A percentile compares a stretch with the other conserved stretches of the same genome.
phyloP scores from a whole-genome alignment of 2,888 invertebrate genomes.

The Dynastes tityus region DNA sequence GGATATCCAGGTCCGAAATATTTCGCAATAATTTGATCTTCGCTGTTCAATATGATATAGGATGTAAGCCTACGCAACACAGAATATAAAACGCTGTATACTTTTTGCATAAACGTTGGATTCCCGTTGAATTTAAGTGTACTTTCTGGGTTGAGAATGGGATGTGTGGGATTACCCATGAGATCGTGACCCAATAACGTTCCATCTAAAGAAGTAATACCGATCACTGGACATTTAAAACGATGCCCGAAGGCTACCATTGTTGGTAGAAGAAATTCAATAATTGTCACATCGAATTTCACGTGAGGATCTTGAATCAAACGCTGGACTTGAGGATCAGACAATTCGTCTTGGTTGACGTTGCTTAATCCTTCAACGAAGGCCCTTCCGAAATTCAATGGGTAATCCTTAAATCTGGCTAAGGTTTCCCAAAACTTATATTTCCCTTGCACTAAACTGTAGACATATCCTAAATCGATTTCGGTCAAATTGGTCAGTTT shows the following conservation, averaged over 20 bases:
- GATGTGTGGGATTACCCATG: constrained; percentile 65
- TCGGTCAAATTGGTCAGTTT: constrained; percentile 67
- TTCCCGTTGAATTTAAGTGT: constrained; percentile 64
- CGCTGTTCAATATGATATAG: constrained; percentile 59
- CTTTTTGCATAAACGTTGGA: constrained; percentile 68
- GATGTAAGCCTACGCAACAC: constrained; percentile 60
- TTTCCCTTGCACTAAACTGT: constrained; percentile 56
- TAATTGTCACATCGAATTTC: constrained; percentile 65
- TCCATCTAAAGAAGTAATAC: constrained; percentile 63
- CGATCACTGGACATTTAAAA: constrained; percentile 65
- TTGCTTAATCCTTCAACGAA: constrained; percentile 37
- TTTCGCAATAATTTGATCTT: constrained; percentile 61
- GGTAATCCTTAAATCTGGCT: constrained; percentile 30
- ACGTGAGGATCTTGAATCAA: constrained; percentile 61
- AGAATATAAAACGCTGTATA: constrained; percentile 60
- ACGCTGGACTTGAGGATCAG: constrained; percentile 61
- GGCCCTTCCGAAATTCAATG: constrained; percentile 36
- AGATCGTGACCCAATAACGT: constrained; percentile 60
- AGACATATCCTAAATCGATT: constrained; percentile 67
- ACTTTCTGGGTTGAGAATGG: constrained; percentile 65
- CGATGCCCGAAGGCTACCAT: constrained; percentile 62
- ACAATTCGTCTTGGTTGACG: constrained; percentile 51
- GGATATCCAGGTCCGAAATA: constrained; percentile 66
- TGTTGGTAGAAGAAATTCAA: constrained; percentile 62
- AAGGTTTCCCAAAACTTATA: constrained; percentile 54